Evolutionary conservation across 2,113 vertebrate species (phyloP), one percentile per base, ranked within the genome.

Genomic region (Etheostoma cragini): DNA sequence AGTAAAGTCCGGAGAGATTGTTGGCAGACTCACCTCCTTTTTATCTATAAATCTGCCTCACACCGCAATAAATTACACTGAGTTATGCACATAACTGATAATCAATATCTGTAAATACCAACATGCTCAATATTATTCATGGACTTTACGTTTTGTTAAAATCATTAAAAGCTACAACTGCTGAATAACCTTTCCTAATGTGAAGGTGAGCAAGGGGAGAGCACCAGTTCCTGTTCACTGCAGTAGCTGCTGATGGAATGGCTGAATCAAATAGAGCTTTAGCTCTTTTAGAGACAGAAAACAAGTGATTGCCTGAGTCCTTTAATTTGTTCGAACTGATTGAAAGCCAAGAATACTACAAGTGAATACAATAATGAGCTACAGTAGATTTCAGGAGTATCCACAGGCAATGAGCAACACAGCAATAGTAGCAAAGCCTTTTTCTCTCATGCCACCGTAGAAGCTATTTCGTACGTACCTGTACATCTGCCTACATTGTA

Each of bases 401-500:
- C 67, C 21, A 30, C 10, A 19, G 8, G 38, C 38, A 42, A n/a
- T 14, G 2, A n/a, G 33, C 30, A 30, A 15, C 49, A 53, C 17
- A 19, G 26, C 49, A 56, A 58, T 35, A 10, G 38, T 13, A 38
- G 30, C 11, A 62, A 62, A 82, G 64, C 65, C 49, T 30, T 38
- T 71, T 67, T 83, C 64, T 61, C n/a, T 61, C 74, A 7, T 53
- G 69, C 88, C 79, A 75, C 86, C 60, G 26, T 6, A 47, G 72
- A 84, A 45, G 80, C 78, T 80, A 81, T 83, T 87, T 80, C 38
- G 58, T 76, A 46, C 54, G 61, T 71, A 62, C 72, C 67, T 77
- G 57, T 70, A 64, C 72, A 76, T 69, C 62, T 80, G 83, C 83
- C 89, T 88, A 58, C 80, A 72, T 6, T 52, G 87, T 78, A 92